Base-by-base conservation (phyloP, 1,140 invertebrate species). In the Drosophila ogumai region DNA sequence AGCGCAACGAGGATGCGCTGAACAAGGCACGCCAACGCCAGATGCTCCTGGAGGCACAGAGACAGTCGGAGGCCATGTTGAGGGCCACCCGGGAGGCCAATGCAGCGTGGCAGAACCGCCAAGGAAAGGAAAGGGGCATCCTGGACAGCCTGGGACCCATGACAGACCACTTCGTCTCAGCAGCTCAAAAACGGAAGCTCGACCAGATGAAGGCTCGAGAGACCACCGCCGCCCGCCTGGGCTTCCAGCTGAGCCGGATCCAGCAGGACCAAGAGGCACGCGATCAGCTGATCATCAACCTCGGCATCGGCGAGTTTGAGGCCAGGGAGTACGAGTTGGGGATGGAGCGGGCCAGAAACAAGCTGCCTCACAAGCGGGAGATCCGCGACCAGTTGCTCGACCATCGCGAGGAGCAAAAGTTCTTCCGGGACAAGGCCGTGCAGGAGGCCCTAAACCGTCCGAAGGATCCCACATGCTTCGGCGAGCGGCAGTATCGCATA, bases 391-490 rank as follows among this genome's bases (percentile, higher is more conserved):
- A 87, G 50, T 44, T 87, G 41, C 63, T 76, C 3, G 32, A 34
- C 12, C 84, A 87, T 57, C 71, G 59, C 19, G 19, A 66, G 12
- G 82, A 87, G 50, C 66, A 82, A n/a, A 38, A 76, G 49, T 63
- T 79, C 55, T 75, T 69, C 52, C 61, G 57, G 3, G 71, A 79
- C 0, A 63, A 75, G 41, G 59, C 55, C 10, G 56, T 59, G 8
- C 38, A 43, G 6, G 46, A 79, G 9, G 22, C n/a, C 3, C 63
- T 63, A 1, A 25, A 49, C 10, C 40, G 47, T 6, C n/a, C 52
- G 9, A 36, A 32, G 25, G 84, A 82, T 13, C 32, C 55, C 8
- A 87, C 84, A 38, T 71, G 75, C 52, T 87, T 87, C 36, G 81
- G 85, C 44, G 63, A 87, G 56, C 79, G 82, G 1, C 82, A 87